phyloP scores from a whole-genome alignment of 2,797 vertebrate species.

The Aulostomus chinensis region DNA sequence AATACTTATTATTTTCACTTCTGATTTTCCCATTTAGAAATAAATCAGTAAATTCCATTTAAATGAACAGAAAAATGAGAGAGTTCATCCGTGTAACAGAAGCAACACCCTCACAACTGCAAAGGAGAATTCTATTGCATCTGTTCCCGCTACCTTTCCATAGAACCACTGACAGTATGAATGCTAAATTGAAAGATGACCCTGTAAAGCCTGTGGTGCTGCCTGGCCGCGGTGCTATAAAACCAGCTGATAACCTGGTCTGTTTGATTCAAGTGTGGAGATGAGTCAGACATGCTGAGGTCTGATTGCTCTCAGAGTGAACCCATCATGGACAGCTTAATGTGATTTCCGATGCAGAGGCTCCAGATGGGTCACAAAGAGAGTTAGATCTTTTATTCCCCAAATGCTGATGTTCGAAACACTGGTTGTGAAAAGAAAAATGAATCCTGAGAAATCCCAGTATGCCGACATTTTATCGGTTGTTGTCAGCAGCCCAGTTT shows the following conservation, averaged over 20 bases:
- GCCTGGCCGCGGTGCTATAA: conserved; percentile 27
- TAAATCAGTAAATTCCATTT: too few relatives aligned
- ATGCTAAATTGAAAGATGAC: conserved; percentile 12
- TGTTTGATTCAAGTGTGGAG: conserved; percentile 40
- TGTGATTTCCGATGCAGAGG: conserved; percentile 34
- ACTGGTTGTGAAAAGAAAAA: not conserved
- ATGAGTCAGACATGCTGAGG: conserved; percentile 43
- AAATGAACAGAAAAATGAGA: too few relatives aligned
- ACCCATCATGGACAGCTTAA: conserved; percentile 23
- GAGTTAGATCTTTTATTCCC: not conserved
- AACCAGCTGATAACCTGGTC: conserved; percentile 36
- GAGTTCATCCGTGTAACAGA: too few relatives aligned
- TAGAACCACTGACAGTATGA: not conserved
- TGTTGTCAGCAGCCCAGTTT: too few relatives aligned
- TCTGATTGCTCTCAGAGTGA: conserved; percentile 44
- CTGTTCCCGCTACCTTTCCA: not conserved
- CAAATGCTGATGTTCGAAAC: not conserved
- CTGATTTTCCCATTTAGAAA: too few relatives aligned
- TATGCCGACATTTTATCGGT: too few relatives aligned
- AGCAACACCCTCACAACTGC: too few relatives aligned
- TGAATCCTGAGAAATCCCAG: not conserved
- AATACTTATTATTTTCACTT: too few relatives aligned
- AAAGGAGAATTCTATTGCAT: not conserved
- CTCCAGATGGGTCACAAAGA: conserved; percentile 13
- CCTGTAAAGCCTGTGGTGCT: conserved; percentile 2